Evolutionary conservation across 1,140 invertebrate genomes (phyloP).

Genomic region (Mercenaria mercenaria): DNA sequence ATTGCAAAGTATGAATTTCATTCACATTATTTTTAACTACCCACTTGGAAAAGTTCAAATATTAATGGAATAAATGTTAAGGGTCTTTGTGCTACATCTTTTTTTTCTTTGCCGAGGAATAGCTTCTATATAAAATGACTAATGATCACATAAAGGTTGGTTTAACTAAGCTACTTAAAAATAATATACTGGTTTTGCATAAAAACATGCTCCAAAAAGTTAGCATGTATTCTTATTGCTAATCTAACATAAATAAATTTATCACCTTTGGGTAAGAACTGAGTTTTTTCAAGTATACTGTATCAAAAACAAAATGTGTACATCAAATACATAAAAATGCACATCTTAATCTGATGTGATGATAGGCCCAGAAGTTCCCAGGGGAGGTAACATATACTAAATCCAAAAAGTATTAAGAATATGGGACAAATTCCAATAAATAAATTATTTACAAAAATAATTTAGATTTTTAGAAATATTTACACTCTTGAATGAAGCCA

Average conservation of each 20-base stretch:
- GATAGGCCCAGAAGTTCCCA: conserved; percentile 40
- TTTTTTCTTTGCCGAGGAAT: too few relatives aligned
- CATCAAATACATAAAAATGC: conserved; percentile 50
- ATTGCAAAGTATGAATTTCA: too few relatives aligned
- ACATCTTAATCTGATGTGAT: conserved; percentile 1
- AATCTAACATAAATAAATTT: conserved; percentile 60
- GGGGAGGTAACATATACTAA: conserved; percentile 17
- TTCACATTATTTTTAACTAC: too few relatives aligned
- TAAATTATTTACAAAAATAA: conserved; percentile 68
- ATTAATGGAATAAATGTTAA: too few relatives aligned
- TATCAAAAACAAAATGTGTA: conserved; percentile 52
- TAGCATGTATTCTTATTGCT: conserved; percentile 50
- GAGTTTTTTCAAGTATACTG: conserved; percentile 37
- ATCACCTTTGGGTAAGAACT: conserved; percentile 45
- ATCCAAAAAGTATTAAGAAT: conserved; percentile 24
- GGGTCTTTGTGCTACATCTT: too few relatives aligned
- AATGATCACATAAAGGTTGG: background rate
- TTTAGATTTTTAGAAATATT: conserved; percentile 64
- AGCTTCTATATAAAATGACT: background rate
- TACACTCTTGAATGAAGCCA: conserved; percentile 40
- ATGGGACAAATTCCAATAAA: conserved; percentile 37
- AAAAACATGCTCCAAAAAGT: background rate
- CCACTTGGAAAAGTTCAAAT: too few relatives aligned
- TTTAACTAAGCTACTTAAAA: conserved; percentile 41
- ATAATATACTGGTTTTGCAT: conserved; percentile 65